Conservation (phyloP, 2,113 vertebrate genomes). For the Perca flavescens region DNA sequence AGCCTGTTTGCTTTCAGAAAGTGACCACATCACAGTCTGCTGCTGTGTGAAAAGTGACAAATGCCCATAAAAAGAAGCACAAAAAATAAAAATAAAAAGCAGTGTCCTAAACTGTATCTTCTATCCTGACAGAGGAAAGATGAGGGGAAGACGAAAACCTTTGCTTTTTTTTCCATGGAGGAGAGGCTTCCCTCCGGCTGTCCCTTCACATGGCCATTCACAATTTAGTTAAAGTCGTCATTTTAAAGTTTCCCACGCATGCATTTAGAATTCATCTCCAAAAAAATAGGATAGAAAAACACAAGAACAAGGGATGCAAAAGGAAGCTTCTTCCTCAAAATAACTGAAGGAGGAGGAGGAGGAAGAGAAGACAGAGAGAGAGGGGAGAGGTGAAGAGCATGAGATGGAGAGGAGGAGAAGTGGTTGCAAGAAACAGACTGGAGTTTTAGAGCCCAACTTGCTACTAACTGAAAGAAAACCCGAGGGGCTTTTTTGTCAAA, state of each 20-base stretch:
- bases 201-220: constrained; percentile 58
- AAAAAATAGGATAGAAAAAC: constrained; percentile 80
- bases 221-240: constrained; percentile 64
- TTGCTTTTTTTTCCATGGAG: constrained; percentile 2
- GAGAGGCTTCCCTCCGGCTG: constrained; percentile 70
- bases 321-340: constrained; percentile 79
- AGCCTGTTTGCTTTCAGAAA: neutral
- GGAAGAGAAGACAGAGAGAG: constrained; percentile 32
- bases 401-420: constrained; percentile 16
- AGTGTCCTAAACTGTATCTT: neutral
- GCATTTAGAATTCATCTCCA: constrained; percentile 81
- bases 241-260: constrained; percentile 77
- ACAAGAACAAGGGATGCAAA: constrained; percentile 82
- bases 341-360: constrained; percentile 52
- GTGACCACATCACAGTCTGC: neutral
- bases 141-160: constrained; percentile 27
- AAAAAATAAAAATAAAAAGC: neutral
- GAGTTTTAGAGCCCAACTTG: constrained; percentile 18
- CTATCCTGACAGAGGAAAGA: constrained; percentile 19
- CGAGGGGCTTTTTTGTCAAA: neutral
- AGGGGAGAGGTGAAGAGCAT: neutral
- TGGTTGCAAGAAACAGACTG: constrained; percentile 15
- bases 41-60: constrained; percentile 2
- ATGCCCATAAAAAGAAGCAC: neutral
- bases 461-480: neutral